A percentile compares a stretch with the other conserved stretches of the same genome.
Evolutionary conservation across 2,797 vertebrate species (phyloP).

Genomic region (Gastrophryne carolinensis): DNA sequence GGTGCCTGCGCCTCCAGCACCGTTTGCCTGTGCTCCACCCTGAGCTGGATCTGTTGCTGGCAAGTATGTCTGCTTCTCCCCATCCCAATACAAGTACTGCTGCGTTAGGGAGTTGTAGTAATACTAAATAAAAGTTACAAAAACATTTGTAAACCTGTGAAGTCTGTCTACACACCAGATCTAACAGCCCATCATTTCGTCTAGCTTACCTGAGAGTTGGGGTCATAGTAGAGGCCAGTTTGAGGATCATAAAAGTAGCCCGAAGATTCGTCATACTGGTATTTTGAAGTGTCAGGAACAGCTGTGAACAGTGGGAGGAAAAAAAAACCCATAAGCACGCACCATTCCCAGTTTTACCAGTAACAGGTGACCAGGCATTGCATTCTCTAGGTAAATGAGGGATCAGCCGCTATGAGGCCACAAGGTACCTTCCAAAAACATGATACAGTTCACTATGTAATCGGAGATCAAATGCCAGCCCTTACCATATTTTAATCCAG

Average conservation of each 20-base stretch:
- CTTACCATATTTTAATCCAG: conserved; percentile 76
- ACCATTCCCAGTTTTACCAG: too few species aligned
- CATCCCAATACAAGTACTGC: conserved; percentile 98
- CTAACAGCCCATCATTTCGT: neutral
- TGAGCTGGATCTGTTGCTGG: conserved; percentile 74
- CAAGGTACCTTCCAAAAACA: too few species aligned
- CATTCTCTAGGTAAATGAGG: too few species aligned
- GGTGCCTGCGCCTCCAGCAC: conserved; percentile 52
- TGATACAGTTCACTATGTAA: too few species aligned
- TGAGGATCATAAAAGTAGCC: conserved; percentile 96
- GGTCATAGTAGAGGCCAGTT: conserved; percentile 94
- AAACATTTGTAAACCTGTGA: too few species aligned
- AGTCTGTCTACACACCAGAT: neutral
- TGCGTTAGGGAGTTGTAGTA: conserved; percentile 97
- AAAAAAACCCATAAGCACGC: too few species aligned
- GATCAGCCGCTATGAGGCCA: too few species aligned
- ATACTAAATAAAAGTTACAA: conserved; percentile 81
- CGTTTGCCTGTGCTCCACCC: conserved; percentile 59
- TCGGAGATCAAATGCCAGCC: neutral
- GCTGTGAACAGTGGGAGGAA: conserved; percentile 65
- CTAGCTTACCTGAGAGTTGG: conserved; percentile 85
- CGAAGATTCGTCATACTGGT: conserved; percentile 95
- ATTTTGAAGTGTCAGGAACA: conserved; percentile 91
- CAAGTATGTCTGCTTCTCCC: conserved; percentile 89
- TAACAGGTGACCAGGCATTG: too few species aligned